Conservation (phyloP, 2,888 invertebrate genomes). For the Apoda limacodes region DNA sequence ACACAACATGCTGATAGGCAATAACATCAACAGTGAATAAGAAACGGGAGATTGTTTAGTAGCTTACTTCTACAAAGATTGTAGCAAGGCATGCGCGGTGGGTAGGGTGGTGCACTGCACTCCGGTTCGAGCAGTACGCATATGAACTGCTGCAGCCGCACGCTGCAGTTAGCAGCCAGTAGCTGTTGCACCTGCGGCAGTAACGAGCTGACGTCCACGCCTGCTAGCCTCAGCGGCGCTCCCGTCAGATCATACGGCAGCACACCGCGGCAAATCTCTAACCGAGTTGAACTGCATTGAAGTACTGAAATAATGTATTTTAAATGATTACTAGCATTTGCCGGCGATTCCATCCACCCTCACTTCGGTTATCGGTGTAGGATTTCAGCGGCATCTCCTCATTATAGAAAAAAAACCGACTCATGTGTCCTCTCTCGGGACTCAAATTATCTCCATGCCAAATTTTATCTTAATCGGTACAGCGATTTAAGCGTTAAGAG, state of each 20-base stretch:
- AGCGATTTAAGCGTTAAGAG: too few species aligned
- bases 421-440: too few species aligned
- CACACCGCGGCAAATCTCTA: conserved; percentile 71
- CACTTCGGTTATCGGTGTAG: too few species aligned
- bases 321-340: too few species aligned
- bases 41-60: too few species aligned
- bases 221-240: conserved; percentile 44
- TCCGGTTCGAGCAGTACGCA: conserved; percentile 76
- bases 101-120: conserved; percentile 70
- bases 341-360: too few species aligned
- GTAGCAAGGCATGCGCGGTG: conserved; percentile 72
- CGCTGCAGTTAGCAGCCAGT: conserved; percentile 73
- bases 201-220: conserved; percentile 43
- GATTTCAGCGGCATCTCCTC: too few species aligned
- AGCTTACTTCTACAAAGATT: conserved; percentile 73
- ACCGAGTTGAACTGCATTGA: conserved; percentile 63
- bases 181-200: conserved; percentile 71
- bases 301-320: too few species aligned
- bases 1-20: too few species aligned
- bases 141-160: conserved; percentile 70
- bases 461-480: too few species aligned
- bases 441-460: too few species aligned
- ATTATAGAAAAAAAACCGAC: too few species aligned
- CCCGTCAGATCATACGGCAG: conserved; percentile 76
- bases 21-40: background rate